Evolutionary conservation across 35 echinoderm and acorn worm species (phyloP).

Genomic region (Nesometra sesokonis): DNA sequence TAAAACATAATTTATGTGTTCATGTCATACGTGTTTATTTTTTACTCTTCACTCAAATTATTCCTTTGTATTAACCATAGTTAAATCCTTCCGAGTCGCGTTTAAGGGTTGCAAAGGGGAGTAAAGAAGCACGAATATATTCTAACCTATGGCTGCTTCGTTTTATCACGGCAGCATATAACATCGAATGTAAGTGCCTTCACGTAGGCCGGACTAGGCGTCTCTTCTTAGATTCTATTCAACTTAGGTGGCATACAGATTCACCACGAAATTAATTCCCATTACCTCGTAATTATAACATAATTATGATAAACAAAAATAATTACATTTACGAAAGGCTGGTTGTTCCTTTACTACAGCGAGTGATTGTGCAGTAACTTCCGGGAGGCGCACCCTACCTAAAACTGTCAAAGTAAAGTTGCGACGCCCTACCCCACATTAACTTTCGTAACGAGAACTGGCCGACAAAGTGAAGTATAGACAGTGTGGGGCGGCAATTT

Average conservation of each 20-base stretch:
- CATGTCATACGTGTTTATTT: not conserved
- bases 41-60: not conserved
- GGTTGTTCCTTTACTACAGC: too few relatives aligned
- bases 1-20: not conserved
- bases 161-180: not conserved
- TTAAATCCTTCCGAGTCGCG: not conserved
- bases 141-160: not conserved
- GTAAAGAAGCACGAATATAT: not conserved
- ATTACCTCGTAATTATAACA: too few relatives aligned
- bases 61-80: not conserved
- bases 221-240: not conserved
- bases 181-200: not conserved
- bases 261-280: not conserved
- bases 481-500: too few relatives aligned
- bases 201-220: not conserved
- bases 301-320: too few relatives aligned
- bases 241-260: not conserved
- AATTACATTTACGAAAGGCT: too few relatives aligned
- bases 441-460: too few relatives aligned
- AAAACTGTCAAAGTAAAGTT: too few relatives aligned
- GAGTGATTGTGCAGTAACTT: too few relatives aligned
- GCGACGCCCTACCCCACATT: too few relatives aligned
- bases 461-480: too few relatives aligned
- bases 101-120: not conserved
- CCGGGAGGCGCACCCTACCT: too few relatives aligned